Evolutionary conservation across 2,888 invertebrate genomes (phyloP), one percentile per base, ranked within the genome.

Genomic region (Stratiomys singularior): DNA sequence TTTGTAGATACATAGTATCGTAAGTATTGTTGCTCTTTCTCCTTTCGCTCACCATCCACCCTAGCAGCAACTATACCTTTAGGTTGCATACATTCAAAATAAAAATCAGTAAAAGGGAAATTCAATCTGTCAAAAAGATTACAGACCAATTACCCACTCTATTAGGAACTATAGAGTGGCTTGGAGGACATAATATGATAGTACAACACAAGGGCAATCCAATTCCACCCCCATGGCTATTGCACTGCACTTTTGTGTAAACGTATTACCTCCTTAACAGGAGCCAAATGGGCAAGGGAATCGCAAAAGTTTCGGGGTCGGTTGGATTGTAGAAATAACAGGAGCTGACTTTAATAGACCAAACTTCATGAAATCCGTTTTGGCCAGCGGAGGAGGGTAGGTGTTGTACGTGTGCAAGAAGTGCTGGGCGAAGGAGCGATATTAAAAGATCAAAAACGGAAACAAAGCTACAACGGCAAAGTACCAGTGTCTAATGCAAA

Each of bases 81-180:
- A 44, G 30, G 76, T 44, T 64, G 60, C 47, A 47, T 79, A 79
- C 84, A 86, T 85, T 86, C 86, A 85, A 86, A 86, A 86, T 85
- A 86, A 85, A 86, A 86, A 86, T 86, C 85, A 85, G 86, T 86
- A 86, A 85, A 83, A 86, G 84, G 84, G 85, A 86, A 87, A 87
- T 87, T 87, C 87, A 87, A 87, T 87, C 86, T 87, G 87, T 87
- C 87, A 87, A 85, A 87, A 87, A 87, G 87, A 87, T 87, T 87
- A 87, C 85, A 86, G 85, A 87, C 86, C 87, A 87, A 87, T 87
- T 87, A 87, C 81, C 81, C 82, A 82, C 81, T 78, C 80, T 74
- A 58, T 58, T 58, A 23, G 44, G 60, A 58, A 15, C 23, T 58
- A 77, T 78, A 79, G 81, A 81, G 81, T 80, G 66, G 25, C 69